Base-by-base conservation (phyloP, 2,113 vertebrate genomes). In the Coreoperca whiteheadi region DNA sequence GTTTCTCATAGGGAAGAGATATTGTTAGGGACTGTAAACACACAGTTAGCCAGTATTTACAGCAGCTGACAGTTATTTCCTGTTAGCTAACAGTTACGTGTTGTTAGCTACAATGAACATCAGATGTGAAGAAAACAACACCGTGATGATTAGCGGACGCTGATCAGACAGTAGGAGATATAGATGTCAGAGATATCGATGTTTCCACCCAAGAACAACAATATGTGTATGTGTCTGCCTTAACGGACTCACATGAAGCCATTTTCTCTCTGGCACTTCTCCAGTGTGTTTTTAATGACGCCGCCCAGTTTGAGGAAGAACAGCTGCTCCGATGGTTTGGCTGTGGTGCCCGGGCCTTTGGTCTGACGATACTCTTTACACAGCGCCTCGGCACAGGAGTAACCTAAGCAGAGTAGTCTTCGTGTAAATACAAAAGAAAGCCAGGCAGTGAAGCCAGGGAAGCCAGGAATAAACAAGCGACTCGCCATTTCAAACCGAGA, bases 361-460 rank as follows among this genome's bases (percentile, higher is more conserved):
- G 96, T 99, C 93, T 99, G 97, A 81, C 98, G 96, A 23, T 99
- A 99, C 82, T 99, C 98, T 95, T 99, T 99, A 93, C 98, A 99
- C 81, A 99, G 87, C 0, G 94, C 93, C 94, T 99, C 98, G 0
- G 98, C 97, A 53, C 95, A 96, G n/a, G 95, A 89, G 91, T 98
- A 99, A 87, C 95, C 98, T 99, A 30, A 82, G 88, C 67, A 57
- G 3, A 73, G 5, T 74, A 4, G 25, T 20, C 5, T 8, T 4
- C 32, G 8, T 61, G 67, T 88, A 51, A 85, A 53, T 12, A 8
- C 57, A 56, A 18, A 54, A 37, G 2, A 70, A 61, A 72, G 15
- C 30, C 61, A 20, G 34, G 30, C 25, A 43, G 68, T 7, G 4
- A 28, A 46, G 43, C 1, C n/a, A 30, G 0, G 15, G 10, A 59